Conservation (phyloP, 2,113 vertebrate genomes). For the Ailuropoda melanoleuca region DNA sequence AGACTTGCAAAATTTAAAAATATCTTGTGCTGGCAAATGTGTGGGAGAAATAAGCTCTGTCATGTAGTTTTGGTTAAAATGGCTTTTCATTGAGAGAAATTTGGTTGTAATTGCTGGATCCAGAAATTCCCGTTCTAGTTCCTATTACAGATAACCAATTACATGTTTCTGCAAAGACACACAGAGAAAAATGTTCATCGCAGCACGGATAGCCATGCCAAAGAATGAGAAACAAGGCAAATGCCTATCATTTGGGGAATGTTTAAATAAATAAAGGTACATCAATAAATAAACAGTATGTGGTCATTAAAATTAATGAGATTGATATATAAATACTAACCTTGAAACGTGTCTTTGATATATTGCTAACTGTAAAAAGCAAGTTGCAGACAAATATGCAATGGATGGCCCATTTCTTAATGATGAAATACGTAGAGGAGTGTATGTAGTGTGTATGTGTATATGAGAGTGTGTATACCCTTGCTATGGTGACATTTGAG, state of each 20-base stretch:
- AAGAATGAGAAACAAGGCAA: neutral
- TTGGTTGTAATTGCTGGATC: neutral
- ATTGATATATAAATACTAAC: neutral
- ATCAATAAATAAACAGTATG: constrained; percentile 30
- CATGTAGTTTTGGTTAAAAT: neutral
- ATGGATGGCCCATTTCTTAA: neutral
- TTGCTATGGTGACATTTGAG: neutral
- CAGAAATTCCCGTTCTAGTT: neutral
- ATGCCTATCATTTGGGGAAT: neutral
- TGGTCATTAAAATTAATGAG: constrained; percentile 41
- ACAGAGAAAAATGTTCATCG: neutral
- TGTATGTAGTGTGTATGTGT: neutral
- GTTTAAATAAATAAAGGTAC: constrained; percentile 2
- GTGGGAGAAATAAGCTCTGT: neutral
- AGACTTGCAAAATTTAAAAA: neutral
- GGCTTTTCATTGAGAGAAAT: neutral
- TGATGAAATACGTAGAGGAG: neutral
- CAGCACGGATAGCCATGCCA: neutral
- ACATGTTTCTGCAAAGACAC: neutral
- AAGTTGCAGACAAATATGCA: neutral
- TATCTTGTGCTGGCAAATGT: neutral
- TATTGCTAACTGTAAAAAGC: neutral
- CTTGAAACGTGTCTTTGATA: neutral
- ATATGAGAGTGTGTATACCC: neutral
- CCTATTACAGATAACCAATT: neutral